Evolutionary conservation across 2,888 invertebrate genomes (phyloP).

Genomic region (Tetragnatha montana): DNA sequence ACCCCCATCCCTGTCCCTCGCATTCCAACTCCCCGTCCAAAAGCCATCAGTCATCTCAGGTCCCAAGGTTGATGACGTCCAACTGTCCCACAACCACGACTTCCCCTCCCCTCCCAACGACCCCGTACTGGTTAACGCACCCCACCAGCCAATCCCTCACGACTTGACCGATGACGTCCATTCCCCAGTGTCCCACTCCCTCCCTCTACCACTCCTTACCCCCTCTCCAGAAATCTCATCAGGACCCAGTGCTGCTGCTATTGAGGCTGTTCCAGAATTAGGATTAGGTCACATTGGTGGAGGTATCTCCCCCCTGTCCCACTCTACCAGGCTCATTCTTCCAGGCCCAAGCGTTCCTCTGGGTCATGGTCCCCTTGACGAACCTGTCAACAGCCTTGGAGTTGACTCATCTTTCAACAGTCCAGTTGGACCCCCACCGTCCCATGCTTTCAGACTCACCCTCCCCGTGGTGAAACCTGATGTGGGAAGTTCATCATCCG

Average conservation of each 20-base stretch:
- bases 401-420: background rate
- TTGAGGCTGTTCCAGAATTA: background rate
- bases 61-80: background rate
- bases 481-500: background rate
- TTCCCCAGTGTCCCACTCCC: slow-evolving; percentile 30
- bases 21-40: background rate
- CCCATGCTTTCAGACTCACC: slow-evolving; percentile 40
- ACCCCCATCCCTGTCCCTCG: background rate
- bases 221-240: background rate
- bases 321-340: slow-evolving; percentile 33
- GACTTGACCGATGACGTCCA: background rate
- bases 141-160: background rate
- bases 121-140: too few relatives aligned
- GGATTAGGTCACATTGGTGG: too few relatives aligned
- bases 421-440: slow-evolving; percentile 20
- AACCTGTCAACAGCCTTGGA: background rate
- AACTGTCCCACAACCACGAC: background rate
- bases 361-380: background rate
- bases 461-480: slow-evolving; percentile 6
- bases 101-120: background rate
- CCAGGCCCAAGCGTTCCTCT: background rate
- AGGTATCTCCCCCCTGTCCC: slow-evolving; percentile 19
- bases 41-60: background rate
- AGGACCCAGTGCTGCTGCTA: background rate
- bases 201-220: background rate